These are phyloP conservation scores for Caenorhabditis sp. DNA, from an alignment of 2,888 invertebrate genomes.

Conservation along the genomic window DNA sequence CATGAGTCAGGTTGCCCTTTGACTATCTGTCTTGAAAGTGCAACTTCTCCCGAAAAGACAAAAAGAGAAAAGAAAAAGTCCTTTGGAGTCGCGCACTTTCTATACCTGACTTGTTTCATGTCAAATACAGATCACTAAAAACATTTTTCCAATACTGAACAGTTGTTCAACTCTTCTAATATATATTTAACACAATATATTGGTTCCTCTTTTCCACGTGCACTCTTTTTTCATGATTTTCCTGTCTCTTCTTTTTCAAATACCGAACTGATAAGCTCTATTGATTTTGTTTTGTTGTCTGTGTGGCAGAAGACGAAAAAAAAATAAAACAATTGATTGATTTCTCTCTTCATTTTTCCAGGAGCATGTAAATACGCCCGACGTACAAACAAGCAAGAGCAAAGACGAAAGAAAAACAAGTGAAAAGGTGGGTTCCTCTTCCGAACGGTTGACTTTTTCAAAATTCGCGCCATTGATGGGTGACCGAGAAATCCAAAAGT, in stretches of 20 bases:
- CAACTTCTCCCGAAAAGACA: neutral
- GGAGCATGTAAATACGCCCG: slow-evolving; percentile 46
- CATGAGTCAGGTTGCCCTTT: too few relatives aligned
- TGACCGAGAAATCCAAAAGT: slow-evolving; percentile 16
- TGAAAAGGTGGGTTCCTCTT: slow-evolving; percentile 35
- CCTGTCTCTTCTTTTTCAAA: neutral
- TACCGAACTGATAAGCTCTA: neutral
- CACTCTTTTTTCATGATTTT: neutral
- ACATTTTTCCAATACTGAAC: neutral
- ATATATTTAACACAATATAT: slow-evolving; percentile 5
- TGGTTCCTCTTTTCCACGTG: neutral
- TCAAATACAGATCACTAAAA: neutral
- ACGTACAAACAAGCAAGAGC: slow-evolving; percentile 27
- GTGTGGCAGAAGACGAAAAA: neutral
- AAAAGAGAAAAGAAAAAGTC: neutral
- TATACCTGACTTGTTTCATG: neutral
- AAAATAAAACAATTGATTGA: neutral
- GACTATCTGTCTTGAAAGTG: neutral
- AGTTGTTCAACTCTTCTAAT: slow-evolving; percentile 2
- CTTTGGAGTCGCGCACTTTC: neutral
- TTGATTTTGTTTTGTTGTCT: neutral
- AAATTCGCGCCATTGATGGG: slow-evolving; percentile 5
- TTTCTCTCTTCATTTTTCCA: slow-evolving; percentile 15
- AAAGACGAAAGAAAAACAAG: slow-evolving; percentile 17
- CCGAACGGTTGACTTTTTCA: slow-evolving; percentile 8